A percentile compares a stretch with the other conserved stretches of the same genome.
Conservation (phyloP, 1,140 invertebrate genomes). For the Hermatobates lingyangjiaoensis region DNA sequence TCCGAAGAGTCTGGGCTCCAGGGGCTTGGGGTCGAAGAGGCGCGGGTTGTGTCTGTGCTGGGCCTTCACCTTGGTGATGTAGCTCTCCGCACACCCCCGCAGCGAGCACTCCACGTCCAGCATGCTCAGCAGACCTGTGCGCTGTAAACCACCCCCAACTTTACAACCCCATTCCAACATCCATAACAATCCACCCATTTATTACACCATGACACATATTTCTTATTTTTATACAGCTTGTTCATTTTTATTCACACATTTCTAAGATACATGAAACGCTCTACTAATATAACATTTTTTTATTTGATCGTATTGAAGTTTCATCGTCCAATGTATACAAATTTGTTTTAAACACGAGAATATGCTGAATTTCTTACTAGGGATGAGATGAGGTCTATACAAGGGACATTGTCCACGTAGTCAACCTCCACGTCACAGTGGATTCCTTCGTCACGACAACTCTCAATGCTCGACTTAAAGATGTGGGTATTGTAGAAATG, state of each 20-base stretch:
- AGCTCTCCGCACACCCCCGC: conserved; percentile 66
- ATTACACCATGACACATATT: too few species aligned
- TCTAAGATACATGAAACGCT: too few species aligned
- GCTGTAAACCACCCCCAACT: conserved; percentile 28
- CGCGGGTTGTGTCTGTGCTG: conserved; percentile 60
- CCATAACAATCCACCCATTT: too few species aligned
- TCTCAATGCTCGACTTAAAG: conserved; percentile 85
- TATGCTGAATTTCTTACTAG: conserved; percentile 43
- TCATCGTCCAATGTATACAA: too few species aligned
- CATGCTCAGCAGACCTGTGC: conserved; percentile 77
- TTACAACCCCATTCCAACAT: neutral
- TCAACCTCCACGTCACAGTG: conserved; percentile 78
- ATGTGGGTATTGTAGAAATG: conserved; percentile 95
- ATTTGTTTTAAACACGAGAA: too few species aligned
- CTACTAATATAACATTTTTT: too few species aligned
- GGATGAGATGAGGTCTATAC: conserved; percentile 86
- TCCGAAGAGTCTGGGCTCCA: conserved; percentile 63
- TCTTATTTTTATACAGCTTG: too few species aligned
- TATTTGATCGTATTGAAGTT: too few species aligned
- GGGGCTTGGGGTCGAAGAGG: conserved; percentile 50
- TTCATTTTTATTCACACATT: too few species aligned
- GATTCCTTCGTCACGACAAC: conserved; percentile 82
- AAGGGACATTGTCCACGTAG: conserved; percentile 88
- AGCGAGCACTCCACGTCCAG: conserved; percentile 83
- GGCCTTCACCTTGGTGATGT: conserved; percentile 66